phyloP scores from a whole-genome alignment of 1,140 invertebrate species.

The Danaus melanippus region DNA sequence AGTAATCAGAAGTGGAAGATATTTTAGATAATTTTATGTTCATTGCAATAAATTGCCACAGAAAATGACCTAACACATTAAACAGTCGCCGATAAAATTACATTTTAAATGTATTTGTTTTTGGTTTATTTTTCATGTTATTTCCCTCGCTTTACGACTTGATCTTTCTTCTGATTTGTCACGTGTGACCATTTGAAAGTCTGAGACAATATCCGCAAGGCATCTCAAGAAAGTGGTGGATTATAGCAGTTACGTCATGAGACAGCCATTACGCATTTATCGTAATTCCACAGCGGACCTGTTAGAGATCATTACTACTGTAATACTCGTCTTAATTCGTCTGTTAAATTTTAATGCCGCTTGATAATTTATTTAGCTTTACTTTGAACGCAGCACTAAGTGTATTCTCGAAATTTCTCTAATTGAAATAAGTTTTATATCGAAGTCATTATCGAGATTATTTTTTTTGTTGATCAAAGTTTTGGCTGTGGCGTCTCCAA shows the following conservation, averaged over 20 bases:
- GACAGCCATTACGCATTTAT: slow-evolving; percentile 56
- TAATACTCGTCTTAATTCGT: slow-evolving; percentile 28
- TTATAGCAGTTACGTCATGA: slow-evolving; percentile 45
- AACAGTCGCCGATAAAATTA: no score
- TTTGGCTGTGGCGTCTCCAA: no score
- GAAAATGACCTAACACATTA: slow-evolving; percentile 4
- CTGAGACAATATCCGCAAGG: slow-evolving; percentile 35
- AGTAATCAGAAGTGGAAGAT: no score
- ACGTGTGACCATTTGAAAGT: background rate
- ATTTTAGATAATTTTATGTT: background rate
- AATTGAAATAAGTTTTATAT: no score
- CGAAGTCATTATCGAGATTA: no score
- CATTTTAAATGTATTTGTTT: no score
- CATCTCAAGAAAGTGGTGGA: slow-evolving; percentile 51
- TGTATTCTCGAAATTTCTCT: no score
- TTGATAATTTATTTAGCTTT: background rate
- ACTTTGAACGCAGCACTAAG: no score
- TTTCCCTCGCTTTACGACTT: background rate
- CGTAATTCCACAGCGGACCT: slow-evolving; percentile 52
- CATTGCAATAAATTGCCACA: background rate
- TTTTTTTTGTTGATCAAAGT: no score
- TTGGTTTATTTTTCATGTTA: no score
- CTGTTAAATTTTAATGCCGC: slow-evolving; percentile 20
- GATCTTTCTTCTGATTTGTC: slow-evolving; percentile 4
- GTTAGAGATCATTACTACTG: slow-evolving; percentile 40